A percentile compares a stretch with the other conserved stretches of the same genome.
phyloP scores from a whole-genome alignment of 2,888 invertebrate species.

The Limnephilus rhombicus region DNA sequence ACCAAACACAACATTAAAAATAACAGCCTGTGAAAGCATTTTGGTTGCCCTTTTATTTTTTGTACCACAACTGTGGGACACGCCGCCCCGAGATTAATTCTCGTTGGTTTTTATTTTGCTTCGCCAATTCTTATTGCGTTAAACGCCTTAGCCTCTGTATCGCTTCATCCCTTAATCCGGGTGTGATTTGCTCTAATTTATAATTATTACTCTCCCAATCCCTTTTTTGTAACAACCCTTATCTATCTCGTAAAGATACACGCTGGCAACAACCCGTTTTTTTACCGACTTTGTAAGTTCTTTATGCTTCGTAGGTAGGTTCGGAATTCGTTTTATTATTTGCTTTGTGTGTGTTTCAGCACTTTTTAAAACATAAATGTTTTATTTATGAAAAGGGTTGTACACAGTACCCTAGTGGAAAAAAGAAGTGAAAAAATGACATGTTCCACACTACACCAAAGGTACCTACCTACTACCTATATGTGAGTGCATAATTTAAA shows the following conservation, averaged over 20 bases:
- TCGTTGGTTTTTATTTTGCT: neutral
- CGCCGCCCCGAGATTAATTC: neutral
- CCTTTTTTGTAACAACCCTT: neutral
- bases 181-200: neutral
- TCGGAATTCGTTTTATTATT: neutral
- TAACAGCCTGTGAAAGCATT: neutral
- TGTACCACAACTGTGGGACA: neutral
- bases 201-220: neutral
- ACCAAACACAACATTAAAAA: neutral
- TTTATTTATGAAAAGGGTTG: neutral
- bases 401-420: too few species aligned
- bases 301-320: neutral
- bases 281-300: neutral
- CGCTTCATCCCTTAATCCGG: neutral
- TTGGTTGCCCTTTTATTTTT: neutral
- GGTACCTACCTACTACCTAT: too few species aligned
- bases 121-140: neutral
- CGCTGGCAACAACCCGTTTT: neutral
- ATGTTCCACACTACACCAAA: too few species aligned
- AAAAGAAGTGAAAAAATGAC: too few species aligned
- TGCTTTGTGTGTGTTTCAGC: neutral
- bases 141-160: neutral
- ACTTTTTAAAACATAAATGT: neutral
- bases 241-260: neutral
- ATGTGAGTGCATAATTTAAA: too few species aligned